Evolutionary conservation across 2,797 vertebrate genomes (phyloP).

Genomic region (Hydrophis major): DNA sequence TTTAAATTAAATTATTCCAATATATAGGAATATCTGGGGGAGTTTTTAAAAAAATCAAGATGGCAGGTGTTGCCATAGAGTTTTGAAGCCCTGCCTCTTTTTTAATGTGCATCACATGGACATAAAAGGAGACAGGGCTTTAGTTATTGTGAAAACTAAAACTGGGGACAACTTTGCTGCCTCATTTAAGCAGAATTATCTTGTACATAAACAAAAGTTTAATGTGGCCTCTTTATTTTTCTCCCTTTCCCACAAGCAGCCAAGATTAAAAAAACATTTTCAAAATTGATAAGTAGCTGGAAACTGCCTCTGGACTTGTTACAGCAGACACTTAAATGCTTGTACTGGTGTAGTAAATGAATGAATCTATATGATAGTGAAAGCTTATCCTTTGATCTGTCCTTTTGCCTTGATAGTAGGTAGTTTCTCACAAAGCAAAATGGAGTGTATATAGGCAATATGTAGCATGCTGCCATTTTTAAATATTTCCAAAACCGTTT

Average conservation of each 20-base stretch:
- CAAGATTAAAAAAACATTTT: conserved; percentile 45
- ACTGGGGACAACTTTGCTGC: conserved; percentile 15
- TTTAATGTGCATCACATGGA: not conserved
- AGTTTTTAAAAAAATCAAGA: not conserved
- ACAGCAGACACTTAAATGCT: conserved; percentile 1
- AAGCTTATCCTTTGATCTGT: conserved; percentile 48
- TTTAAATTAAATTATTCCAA: not conserved
- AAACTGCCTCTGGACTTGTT: conserved; percentile 17
- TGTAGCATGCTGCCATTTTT: conserved; percentile 39
- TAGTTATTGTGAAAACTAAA: not conserved
- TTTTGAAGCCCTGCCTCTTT: not conserved
- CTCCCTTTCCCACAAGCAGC: conserved; percentile 38
- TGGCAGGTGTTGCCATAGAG: not conserved
- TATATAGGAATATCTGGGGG: not conserved
- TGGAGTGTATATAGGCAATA: conserved; percentile 39
- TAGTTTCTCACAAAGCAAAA: conserved; percentile 32
- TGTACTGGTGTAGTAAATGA: conserved; percentile 17
- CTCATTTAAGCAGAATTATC: conserved; percentile 10
- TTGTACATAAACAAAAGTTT: conserved; percentile 34
- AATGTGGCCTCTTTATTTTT: not conserved
- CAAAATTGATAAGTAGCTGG: conserved; percentile 11
- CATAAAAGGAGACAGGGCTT: not conserved
- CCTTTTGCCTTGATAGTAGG: conserved; percentile 45
- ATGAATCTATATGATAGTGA: conserved; percentile 48
- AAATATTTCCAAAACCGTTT: conserved; percentile 46